These are phyloP conservation scores for Diarsia brunnea DNA, from an alignment of 2,888 invertebrate species.

Conservation along the genomic window DNA sequence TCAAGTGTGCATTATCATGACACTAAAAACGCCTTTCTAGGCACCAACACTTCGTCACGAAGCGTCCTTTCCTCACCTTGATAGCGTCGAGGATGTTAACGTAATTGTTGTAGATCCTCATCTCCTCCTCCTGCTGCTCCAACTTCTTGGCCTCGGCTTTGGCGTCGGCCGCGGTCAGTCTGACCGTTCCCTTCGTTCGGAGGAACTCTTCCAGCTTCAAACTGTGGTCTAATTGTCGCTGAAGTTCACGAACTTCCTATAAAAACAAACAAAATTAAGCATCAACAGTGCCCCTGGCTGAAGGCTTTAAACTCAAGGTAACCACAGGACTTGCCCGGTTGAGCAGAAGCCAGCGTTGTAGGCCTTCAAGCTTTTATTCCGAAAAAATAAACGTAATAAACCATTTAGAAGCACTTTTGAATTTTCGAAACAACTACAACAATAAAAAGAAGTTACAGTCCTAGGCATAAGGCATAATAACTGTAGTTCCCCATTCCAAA, in stretches of 20 bases:
- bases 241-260: slow-evolving; percentile 96
- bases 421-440: too few species aligned
- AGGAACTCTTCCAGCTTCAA: slow-evolving; percentile 96
- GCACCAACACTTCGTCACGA: not conserved
- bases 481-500: too few species aligned
- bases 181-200: slow-evolving; percentile 95
- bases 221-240: slow-evolving; percentile 96
- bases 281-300: too few species aligned
- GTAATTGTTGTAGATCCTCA: slow-evolving; percentile 93
- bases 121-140: slow-evolving; percentile 92
- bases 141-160: slow-evolving; percentile 93
- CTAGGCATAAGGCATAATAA: too few species aligned
- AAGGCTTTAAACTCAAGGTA: too few species aligned
- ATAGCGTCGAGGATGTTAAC: slow-evolving; percentile 94
- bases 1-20: not conserved
- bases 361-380: too few species aligned
- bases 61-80: slow-evolving; percentile 83
- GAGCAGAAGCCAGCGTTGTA: too few species aligned
- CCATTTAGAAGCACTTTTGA: too few species aligned
- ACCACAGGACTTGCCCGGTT: too few species aligned
- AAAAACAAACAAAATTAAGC: not conserved
- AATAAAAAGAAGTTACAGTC: too few species aligned
- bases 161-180: slow-evolving; percentile 94
- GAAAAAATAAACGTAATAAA: too few species aligned
- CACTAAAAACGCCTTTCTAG: not conserved